Conservation (phyloP, 2,888 invertebrate species). For the Oasisia sp. region DNA sequence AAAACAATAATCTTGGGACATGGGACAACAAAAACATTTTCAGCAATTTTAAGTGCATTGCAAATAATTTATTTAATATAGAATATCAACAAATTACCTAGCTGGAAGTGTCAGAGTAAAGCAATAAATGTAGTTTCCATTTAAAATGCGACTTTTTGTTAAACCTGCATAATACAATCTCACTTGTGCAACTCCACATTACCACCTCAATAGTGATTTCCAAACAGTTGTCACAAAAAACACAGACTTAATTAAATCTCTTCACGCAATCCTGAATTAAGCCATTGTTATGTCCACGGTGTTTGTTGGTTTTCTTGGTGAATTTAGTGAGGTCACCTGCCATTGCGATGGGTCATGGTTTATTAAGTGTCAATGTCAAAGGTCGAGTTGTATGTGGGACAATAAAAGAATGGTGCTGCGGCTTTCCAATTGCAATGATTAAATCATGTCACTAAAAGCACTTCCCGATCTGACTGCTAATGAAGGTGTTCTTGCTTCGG, state of each 20-base stretch:
- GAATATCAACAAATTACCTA: not conserved
- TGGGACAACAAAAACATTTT: not conserved
- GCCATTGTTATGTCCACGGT: not conserved
- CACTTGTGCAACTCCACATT: not conserved
- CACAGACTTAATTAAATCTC: not conserved
- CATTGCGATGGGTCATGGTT: not conserved
- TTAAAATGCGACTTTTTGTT: not conserved
- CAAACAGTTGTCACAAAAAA: not conserved
- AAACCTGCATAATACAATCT: not conserved
- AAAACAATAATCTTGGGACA: not conserved
- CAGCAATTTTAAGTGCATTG: not conserved
- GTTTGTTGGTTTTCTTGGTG: not conserved
- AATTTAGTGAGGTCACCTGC: not conserved
- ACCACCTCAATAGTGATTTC: not conserved
- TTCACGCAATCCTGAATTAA: not conserved
- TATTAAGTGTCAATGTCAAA: not conserved
- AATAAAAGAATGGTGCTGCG: not conserved
- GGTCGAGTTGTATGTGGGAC: not conserved
- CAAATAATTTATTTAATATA: not conserved
- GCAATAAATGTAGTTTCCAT: not conserved
- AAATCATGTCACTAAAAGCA: not conserved
- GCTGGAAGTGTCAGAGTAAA: not conserved
- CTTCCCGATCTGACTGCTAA: not conserved
- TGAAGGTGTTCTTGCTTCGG: not conserved
- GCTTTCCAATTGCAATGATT: not conserved